Conservation (phyloP, 2,797 vertebrate species). For the Neosilurus hyrtlii region DNA sequence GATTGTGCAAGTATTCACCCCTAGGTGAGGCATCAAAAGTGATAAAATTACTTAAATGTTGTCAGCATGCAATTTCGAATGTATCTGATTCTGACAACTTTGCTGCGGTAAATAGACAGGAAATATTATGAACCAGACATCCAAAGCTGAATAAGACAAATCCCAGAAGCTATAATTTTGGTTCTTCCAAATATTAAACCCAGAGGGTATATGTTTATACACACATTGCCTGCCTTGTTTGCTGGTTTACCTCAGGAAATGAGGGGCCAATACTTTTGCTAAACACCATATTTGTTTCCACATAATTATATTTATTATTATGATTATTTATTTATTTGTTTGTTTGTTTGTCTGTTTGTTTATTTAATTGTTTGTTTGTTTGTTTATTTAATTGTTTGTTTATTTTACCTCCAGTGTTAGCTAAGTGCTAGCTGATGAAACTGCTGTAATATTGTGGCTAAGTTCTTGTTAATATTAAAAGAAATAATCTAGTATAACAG, state of each 20-base stretch:
- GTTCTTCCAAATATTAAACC: neutral
- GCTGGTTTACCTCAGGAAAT: neutral
- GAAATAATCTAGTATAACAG: too few species aligned
- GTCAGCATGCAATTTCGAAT: neutral
- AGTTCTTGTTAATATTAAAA: neutral
- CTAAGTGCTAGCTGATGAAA: neutral
- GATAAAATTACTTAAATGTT: neutral
- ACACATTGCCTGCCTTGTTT: neutral
- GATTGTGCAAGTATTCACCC: neutral
- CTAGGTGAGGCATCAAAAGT: neutral
- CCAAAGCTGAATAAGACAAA: neutral
- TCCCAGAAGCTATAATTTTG: neutral
- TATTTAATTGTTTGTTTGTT: too few species aligned
- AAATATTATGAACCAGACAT: neutral
- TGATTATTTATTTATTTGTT: too few species aligned
- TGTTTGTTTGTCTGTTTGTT: neutral
- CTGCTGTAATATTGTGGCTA: neutral
- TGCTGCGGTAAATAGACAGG: neutral
- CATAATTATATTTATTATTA: too few species aligned
- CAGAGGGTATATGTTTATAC: neutral
- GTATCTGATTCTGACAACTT: neutral
- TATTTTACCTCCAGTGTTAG: too few species aligned
- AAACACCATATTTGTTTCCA: neutral
- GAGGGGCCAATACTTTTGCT: neutral
- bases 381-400: too few species aligned